Base-by-base conservation (phyloP, 2,888 invertebrate genomes). In the Leptinotarsa peninsularis region DNA sequence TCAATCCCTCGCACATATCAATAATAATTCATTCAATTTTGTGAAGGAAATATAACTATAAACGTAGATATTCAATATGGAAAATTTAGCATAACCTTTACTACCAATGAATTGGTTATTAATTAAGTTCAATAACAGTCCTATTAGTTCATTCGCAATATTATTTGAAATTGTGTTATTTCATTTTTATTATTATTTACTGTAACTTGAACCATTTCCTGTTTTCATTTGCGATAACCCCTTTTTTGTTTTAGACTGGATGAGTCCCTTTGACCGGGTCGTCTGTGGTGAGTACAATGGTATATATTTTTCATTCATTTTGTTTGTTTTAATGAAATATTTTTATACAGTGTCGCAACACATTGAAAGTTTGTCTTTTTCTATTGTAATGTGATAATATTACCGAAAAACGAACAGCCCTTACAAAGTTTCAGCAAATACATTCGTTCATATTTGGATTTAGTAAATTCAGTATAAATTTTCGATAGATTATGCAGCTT, bases 261-360 rank as follows among this genome's bases (percentile, higher is more conserved):
- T 96, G 95, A 95, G 94, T 91, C 96, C 96, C 88, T 96, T 96
- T 91, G 96, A 96, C 91, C 93, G 96, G 90, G 96, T 96, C 91
- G 95, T 96, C 90, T 96, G 96, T 92, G 96, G 96, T 93, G 94
- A 96, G 94, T 96, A 94, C 89, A 93, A 93, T 92, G 94, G 94
- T 94, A 93, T 92, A 93, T 92, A 92, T 90, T 90, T 84, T 86
- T 86, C 71, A 72, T 91, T 91, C 88, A 90, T 87, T 87, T 85
- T 90, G 90, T 89, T 90, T 81, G 79, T 79, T 82, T 81, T 63
- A 76, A 56, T 69, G 58, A 70, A 54, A 67, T 33, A 66, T 67
- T 71, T 71, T 71, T 21, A 58, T 58, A 21, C n/a, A 58, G 18
- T 18, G 10, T 58, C 4, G 21, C 58, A 14, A 13, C 21, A 18